Evolutionary conservation across 2,797 vertebrate species (phyloP).

Genomic region (Mormyrus hasselquistii): DNA sequence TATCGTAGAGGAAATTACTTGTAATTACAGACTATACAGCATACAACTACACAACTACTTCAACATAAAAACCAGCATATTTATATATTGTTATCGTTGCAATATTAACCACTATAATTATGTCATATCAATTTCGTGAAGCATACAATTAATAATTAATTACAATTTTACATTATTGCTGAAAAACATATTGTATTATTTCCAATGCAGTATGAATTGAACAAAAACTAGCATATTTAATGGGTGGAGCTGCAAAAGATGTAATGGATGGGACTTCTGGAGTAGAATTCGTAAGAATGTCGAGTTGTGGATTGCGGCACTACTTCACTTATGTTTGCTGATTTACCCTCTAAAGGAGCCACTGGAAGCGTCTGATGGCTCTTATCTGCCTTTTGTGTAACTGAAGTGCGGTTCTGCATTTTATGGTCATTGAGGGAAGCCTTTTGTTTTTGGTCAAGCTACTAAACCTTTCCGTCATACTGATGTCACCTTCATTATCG

Average conservation of each 20-base stretch:
- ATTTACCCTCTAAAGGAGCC: constrained; percentile 74
- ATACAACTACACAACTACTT: background rate
- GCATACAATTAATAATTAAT: background rate
- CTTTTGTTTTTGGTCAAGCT: background rate
- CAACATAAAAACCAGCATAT: background rate
- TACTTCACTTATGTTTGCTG: constrained; percentile 81
- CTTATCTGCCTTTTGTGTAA: constrained; percentile 27
- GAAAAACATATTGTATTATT: background rate
- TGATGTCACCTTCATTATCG: background rate
- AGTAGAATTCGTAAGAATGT: constrained; percentile 84
- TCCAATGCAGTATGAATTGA: background rate
- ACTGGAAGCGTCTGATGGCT: constrained; percentile 71
- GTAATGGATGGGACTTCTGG: constrained; percentile 92
- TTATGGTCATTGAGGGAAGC: background rate
- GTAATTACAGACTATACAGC: background rate
- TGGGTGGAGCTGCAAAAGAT: constrained; percentile 72
- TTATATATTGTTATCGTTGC: background rate
- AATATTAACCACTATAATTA: background rate
- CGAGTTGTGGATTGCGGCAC: constrained; percentile 73
- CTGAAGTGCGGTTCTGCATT: background rate
- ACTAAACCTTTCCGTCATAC: background rate
- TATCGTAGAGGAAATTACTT: background rate
- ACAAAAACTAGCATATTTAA: background rate
- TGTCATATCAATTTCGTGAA: background rate
- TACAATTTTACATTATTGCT: background rate